Evolutionary conservation across 2,113 vertebrate species (phyloP), one percentile per base, ranked within the genome.

Genomic region (Willisornis vidua): DNA sequence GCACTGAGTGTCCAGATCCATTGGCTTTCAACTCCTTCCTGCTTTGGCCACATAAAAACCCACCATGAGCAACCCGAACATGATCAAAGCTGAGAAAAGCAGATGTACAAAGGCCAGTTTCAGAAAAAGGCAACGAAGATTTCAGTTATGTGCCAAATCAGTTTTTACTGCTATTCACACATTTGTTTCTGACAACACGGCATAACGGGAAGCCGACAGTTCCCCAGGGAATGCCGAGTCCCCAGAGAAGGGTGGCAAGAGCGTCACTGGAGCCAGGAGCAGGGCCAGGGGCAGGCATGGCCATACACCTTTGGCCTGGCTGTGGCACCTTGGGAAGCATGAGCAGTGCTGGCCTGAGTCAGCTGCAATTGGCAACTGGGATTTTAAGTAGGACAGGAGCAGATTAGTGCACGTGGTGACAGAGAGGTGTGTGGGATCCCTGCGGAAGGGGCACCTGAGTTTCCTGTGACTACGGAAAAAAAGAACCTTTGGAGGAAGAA

Each of bases 391-490:
- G 78, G 82, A 90, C 46, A 87, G 49, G 52, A 81, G 59, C 65
- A 83, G 79, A 55, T 51, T 25, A 48, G 87, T 54, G 88, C 92
- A 59, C 19, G 15, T 8, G 59, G 72, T 65, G 77, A 71, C 81
- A 91, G 23, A 54, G 71, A 61, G 88, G 66, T 13, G 37, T 48
- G 58, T 84, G 89, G 57, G 90, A 93, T 90, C 83, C 70, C 48
- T 45, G 43, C 63, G 39, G 23, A 57, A 23, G 23, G 92, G 72
- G 87, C 97, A 97, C 98, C 97, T 97, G 98, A 98, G 97, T 93
- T 96, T 95, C 76, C 66, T 76, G 87, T 66, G 89, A 77, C 80
- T 87, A 67, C 0, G 37, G 81, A 58, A 85, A 84, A 67, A 67
- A 63, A 72, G 83, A 72, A 89, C 31, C 74, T 81, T 35, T 46